Conservation (phyloP, 2,797 vertebrate genomes). For the Hydrocynus forskahlii region DNA sequence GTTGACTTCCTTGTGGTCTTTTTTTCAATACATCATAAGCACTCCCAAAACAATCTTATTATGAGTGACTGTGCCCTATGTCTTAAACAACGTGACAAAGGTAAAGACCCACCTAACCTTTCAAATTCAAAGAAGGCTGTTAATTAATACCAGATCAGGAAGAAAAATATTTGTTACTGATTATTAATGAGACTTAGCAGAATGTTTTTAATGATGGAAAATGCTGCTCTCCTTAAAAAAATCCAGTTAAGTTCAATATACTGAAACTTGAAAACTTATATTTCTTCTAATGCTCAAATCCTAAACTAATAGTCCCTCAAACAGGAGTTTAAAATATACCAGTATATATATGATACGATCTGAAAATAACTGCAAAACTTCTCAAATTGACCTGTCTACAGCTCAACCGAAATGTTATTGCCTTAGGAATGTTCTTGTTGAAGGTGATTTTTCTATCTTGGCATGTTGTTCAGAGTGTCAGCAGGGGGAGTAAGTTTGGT, state of each 20-base stretch:
- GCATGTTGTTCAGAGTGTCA: slow-evolving; percentile 29
- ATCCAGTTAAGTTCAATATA: background rate
- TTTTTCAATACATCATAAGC: background rate
- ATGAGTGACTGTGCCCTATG: background rate
- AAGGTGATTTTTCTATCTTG: slow-evolving; percentile 5
- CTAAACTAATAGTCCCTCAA: background rate
- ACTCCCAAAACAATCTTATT: background rate
- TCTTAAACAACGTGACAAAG: background rate
- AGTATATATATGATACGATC: background rate
- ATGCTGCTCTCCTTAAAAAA: background rate
- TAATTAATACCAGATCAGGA: background rate
- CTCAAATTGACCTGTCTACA: background rate
- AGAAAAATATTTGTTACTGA: background rate
- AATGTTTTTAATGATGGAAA: background rate
- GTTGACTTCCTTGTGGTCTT: slow-evolving; percentile 1
- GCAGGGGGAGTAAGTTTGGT: slow-evolving; percentile 47
- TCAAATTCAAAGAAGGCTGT: background rate
- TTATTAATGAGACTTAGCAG: background rate
- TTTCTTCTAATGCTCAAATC: background rate
- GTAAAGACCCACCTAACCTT: background rate
- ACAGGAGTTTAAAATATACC: background rate
- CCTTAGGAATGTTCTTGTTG: background rate
- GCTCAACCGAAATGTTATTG: background rate
- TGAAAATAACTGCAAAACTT: background rate
- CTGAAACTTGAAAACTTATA: background rate